phyloP scores from a whole-genome alignment of 2,888 invertebrate genomes.

The Lomographa bimaculata region DNA sequence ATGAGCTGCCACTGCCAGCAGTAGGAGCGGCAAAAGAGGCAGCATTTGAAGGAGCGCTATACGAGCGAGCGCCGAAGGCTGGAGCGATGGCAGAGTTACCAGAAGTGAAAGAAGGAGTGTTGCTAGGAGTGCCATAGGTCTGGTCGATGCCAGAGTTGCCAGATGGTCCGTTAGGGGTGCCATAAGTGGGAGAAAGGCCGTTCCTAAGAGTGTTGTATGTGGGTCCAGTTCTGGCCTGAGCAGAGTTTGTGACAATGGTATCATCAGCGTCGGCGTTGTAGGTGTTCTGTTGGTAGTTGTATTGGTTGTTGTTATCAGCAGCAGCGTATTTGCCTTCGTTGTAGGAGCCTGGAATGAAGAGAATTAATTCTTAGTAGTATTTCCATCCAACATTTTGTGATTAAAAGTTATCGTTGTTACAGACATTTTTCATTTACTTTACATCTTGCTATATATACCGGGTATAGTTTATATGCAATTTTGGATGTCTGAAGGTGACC shows the following conservation, averaged over 20 bases:
- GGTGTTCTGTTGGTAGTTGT: slow-evolving; percentile 22
- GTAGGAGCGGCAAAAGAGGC: slow-evolving; percentile 8
- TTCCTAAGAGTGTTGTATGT: background rate
- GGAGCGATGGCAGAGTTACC: background rate
- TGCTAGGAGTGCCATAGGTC: slow-evolving; percentile 4
- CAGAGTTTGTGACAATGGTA: slow-evolving; percentile 55
- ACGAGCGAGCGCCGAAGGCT: background rate
- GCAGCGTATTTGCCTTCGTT: slow-evolving; percentile 58
- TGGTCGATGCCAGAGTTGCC: slow-evolving; percentile 6
- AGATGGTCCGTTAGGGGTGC: slow-evolving; percentile 2
- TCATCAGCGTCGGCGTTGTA: slow-evolving; percentile 41
- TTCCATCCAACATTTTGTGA: no score
- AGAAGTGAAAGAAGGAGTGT: slow-evolving; percentile 1
- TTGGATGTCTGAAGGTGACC: no score
- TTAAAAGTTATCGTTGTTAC: no score
- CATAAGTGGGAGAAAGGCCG: slow-evolving; percentile 7
- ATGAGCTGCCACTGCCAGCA: slow-evolving; percentile 2
- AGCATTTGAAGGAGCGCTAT: slow-evolving; percentile 6
- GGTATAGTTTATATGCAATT: no score
- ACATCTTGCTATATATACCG: no score
- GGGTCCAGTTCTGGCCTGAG: slow-evolving; percentile 25
- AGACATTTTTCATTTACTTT: no score
- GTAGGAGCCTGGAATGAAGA: slow-evolving; percentile 58
- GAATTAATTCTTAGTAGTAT: background rate
- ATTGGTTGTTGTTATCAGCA: slow-evolving; percentile 24